phyloP scores from a whole-genome alignment of 1,140 invertebrate genomes.

The Sitobion miscanthi region DNA sequence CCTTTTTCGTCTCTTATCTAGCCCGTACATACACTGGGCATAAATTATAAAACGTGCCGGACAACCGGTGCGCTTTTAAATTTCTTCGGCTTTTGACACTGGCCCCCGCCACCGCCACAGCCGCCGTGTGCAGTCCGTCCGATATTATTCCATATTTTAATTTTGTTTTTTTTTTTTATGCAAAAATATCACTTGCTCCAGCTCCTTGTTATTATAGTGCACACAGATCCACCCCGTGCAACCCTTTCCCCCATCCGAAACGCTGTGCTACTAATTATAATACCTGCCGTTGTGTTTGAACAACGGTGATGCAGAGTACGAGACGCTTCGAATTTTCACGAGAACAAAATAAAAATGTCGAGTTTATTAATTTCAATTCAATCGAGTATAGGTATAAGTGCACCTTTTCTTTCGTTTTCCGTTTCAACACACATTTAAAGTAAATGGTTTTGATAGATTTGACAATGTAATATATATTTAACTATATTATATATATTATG shows the following conservation, averaged over 20 bases:
- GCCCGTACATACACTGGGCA: conserved; percentile 18
- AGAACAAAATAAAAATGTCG: not conserved
- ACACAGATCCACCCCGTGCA: not conserved
- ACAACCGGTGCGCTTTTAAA: conserved; percentile 43
- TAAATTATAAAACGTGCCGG: conserved; percentile 52
- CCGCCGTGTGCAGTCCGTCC: not conserved
- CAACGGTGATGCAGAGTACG: not conserved
- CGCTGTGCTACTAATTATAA: not conserved
- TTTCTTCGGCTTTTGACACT: conserved; percentile 9
- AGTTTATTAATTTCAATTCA: not conserved
- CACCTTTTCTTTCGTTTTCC: not conserved
- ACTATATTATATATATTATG: not conserved
- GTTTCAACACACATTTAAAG: no score
- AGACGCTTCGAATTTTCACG: not conserved
- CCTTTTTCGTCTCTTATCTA: conserved; percentile 46
- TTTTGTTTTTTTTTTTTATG: not conserved
- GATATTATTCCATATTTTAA: not conserved
- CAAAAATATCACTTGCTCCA: not conserved
- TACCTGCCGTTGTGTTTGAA: not conserved
- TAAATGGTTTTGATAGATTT: not conserved
- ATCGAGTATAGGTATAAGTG: not conserved
- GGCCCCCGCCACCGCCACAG: not conserved
- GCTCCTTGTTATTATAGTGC: not conserved
- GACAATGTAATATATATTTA: no score
- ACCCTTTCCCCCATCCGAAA: not conserved